Conservation (phyloP, 2,113 vertebrate species). For the Physeter macrocephalus region DNA sequence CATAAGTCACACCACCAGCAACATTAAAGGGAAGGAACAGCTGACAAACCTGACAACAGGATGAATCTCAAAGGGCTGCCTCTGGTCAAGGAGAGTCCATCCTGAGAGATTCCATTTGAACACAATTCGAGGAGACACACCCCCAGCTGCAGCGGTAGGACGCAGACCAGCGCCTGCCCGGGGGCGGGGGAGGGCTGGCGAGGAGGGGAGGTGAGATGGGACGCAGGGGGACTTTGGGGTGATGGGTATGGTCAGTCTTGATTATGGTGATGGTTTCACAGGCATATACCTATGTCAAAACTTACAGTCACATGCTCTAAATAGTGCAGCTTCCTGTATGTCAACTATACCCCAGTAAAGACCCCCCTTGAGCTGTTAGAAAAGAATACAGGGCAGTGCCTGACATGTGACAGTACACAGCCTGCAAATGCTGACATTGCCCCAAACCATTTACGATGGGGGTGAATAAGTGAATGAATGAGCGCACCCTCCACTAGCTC, state of each 20-base stretch:
- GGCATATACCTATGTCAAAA: rapidly evolving
- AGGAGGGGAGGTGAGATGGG: no score
- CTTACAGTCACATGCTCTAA: rapidly evolving
- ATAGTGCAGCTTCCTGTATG: rapidly evolving
- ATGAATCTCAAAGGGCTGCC: rapidly evolving
- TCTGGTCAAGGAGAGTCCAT: rapidly evolving
- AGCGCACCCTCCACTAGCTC: not conserved
- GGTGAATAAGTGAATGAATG: no score
- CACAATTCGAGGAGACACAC: rapidly evolving
- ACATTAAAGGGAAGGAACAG: rapidly evolving
- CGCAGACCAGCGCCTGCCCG: rapidly evolving
- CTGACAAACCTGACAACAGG: rapidly evolving
- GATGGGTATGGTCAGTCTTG: rapidly evolving
- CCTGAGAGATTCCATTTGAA: rapidly evolving
- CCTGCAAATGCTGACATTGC: rapidly evolving
- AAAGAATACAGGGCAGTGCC: rapidly evolving
- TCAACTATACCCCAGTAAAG: rapidly evolving
- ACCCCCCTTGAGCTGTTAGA: not conserved
- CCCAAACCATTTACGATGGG: rapidly evolving
- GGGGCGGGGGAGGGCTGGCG: not conserved
- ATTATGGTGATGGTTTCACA: rapidly evolving
- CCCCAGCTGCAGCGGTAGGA: rapidly evolving
- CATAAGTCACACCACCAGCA: rapidly evolving
- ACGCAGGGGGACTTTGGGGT: not conserved
- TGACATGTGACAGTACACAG: rapidly evolving